These are phyloP conservation scores for Branchinecta lynchi DNA, from an alignment of 1,140 invertebrate genomes.

Conservation along the genomic window DNA sequence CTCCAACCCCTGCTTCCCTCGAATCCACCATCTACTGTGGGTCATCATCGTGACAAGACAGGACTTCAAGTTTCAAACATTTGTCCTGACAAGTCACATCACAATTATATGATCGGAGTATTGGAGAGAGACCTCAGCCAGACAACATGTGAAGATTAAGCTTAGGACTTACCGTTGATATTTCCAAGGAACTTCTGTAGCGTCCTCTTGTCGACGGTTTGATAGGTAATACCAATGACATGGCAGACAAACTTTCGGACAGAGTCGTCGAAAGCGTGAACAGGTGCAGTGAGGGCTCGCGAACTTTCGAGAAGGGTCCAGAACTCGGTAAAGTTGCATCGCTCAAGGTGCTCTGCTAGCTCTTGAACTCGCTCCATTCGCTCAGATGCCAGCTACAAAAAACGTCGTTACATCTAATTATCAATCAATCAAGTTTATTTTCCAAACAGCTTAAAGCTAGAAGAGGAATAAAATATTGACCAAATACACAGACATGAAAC, in stretches of 20 bases:
- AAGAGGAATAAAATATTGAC: no score
- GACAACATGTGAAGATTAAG: no score
- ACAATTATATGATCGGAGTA: no score
- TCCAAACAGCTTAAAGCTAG: no score
- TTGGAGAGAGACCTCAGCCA: no score
- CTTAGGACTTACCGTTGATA: conserved; percentile 35
- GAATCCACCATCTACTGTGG: no score
- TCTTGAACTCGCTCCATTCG: conserved; percentile 71
- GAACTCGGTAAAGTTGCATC: conserved; percentile 80
- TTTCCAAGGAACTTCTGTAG: conserved; percentile 69
- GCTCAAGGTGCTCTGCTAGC: conserved; percentile 77
- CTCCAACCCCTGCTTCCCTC: no score
- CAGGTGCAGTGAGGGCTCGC: conserved; percentile 46
- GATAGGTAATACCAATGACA: conserved; percentile 91
- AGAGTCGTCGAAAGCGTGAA: conserved; percentile 85
- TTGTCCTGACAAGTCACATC: no score
- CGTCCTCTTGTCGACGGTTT: conserved; percentile 69
- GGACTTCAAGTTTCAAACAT: no score
- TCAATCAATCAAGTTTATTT: no score
- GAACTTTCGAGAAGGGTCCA: conserved; percentile 41
- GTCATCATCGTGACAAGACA: no score
- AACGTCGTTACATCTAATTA: conserved; percentile 6
- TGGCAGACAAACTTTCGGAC: conserved; percentile 95
- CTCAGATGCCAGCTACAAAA: conserved; percentile 56
- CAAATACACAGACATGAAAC: no score